Conservation (phyloP, 1,140 invertebrate genomes). For the Micrasema longulum region DNA sequence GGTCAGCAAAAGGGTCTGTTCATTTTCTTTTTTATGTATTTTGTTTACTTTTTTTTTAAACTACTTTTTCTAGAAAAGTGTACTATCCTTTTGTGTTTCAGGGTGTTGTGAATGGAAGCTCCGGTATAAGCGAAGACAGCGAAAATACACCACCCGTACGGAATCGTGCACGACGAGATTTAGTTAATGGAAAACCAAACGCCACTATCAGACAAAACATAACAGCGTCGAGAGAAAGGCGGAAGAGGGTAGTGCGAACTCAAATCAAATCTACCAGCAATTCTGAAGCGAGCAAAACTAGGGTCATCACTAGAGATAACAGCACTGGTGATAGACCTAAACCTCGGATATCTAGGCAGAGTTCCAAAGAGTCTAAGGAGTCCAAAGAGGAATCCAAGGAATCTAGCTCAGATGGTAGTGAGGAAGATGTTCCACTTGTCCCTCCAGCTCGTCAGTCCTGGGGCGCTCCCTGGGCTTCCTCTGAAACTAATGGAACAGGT, state of each 20-base stretch:
- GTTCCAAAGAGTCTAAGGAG: constrained; percentile 49
- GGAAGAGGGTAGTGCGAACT: constrained; percentile 46
- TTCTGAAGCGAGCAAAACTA: constrained; percentile 40
- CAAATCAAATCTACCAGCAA: constrained; percentile 27
- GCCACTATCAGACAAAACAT: constrained; percentile 14
- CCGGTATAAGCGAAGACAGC: constrained; percentile 49
- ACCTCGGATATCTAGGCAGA: constrained; percentile 41
- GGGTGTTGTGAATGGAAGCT: constrained; percentile 48
- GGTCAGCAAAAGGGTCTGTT: constrained; percentile 69
- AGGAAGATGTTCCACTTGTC: constrained; percentile 54
- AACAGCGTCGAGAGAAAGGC: constrained; percentile 36
- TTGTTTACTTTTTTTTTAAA: constrained; percentile 2
- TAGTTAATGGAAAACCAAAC: constrained; percentile 50
- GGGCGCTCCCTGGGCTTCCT: constrained; percentile 67
- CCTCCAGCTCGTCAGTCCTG: constrained; percentile 63
- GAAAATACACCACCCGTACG: constrained; percentile 52
- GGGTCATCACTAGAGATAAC: constrained; percentile 12
- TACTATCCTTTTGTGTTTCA: constrained; percentile 20
- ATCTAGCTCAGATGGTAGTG: constrained; percentile 50
- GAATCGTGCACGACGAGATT: constrained; percentile 44
- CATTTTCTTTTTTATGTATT: constrained; percentile 35
- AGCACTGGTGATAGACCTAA: constrained; percentile 38
- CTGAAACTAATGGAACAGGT: constrained; percentile 53
- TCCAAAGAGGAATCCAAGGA: constrained; percentile 45
- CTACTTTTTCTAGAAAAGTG: not conserved